A percentile compares a stretch with the other conserved stretches of the same genome.
These are phyloP conservation scores for Cyanoliseus patagonus DNA, from an alignment of 2,113 vertebrate genomes.

Conservation along the genomic window DNA sequence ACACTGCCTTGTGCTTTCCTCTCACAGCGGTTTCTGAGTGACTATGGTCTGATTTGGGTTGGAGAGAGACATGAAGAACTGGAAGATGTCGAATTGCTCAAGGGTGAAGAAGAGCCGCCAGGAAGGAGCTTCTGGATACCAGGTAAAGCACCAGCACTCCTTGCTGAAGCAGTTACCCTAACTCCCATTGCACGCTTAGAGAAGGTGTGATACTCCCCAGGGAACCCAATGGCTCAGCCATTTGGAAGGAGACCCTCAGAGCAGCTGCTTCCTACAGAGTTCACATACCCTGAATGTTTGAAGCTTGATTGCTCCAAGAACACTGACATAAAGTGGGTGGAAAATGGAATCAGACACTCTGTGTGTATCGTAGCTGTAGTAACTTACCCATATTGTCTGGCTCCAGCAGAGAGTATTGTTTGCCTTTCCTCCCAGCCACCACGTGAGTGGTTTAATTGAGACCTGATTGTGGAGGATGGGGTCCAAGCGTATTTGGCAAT, in stretches of 20 bases:
- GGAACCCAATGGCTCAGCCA: neutral
- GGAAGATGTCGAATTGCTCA: neutral
- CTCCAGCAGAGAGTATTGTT: neutral
- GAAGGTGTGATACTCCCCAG: neutral
- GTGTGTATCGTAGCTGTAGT: neutral
- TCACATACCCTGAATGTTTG: neutral
- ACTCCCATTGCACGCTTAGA: neutral
- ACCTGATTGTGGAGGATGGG: neutral
- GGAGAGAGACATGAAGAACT: constrained; percentile 62
- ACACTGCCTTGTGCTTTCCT: neutral
- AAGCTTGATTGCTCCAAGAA: neutral
- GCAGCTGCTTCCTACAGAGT: constrained; percentile 12
- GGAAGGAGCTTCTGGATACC: constrained; percentile 67
- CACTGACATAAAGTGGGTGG: neutral
- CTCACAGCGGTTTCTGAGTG: constrained; percentile 83
- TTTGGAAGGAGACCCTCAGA: neutral
- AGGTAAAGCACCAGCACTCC: constrained; percentile 49
- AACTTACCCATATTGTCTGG: neutral
- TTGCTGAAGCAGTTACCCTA: neutral
- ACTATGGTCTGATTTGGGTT: constrained; percentile 93
- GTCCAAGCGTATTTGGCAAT: neutral
- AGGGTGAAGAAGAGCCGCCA: neutral
- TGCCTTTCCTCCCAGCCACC: constrained; percentile 17
- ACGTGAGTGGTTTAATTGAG: neutral
- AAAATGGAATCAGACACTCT: neutral